A percentile compares a stretch with the other conserved stretches of the same genome.
phyloP scores from a whole-genome alignment of 1,140 invertebrate genomes.

The Gryon sp. region DNA sequence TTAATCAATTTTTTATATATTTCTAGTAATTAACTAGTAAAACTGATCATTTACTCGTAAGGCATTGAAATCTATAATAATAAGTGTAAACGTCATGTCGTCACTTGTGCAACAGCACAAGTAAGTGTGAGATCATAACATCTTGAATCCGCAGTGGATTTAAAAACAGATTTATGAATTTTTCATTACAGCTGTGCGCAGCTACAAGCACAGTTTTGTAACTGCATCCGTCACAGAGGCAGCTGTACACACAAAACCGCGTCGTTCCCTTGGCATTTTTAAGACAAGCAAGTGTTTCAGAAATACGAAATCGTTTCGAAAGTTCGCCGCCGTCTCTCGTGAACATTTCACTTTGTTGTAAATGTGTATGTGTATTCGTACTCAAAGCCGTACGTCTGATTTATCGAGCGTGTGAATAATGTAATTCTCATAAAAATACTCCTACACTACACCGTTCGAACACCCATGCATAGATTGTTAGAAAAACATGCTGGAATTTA shows the following conservation, averaged over 20 bases:
- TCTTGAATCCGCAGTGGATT: constrained; percentile 12
- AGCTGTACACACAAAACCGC: constrained; percentile 11
- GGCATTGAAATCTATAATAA: too few species aligned
- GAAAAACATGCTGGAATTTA: too few species aligned
- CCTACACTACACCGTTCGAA: too few species aligned
- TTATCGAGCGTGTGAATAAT: constrained; percentile 30
- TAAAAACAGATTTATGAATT: constrained; percentile 35
- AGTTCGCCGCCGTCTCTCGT: neutral
- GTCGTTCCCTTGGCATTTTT: neutral
- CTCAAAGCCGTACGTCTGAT: constrained; percentile 8
- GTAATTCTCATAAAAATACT: constrained; percentile 13
- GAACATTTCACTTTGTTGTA: constrained; percentile 17
- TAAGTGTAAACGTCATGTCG: too few species aligned
- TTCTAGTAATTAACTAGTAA: too few species aligned
- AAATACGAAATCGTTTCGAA: constrained; percentile 1
- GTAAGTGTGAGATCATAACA: constrained; percentile 11
- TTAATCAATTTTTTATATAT: too few species aligned
- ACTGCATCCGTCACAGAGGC: constrained; percentile 24
- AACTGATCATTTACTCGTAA: too few species aligned
- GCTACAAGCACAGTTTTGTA: constrained; percentile 20
- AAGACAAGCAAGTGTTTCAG: constrained; percentile 1
- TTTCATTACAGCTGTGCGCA: constrained; percentile 31
- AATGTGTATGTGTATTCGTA: constrained; percentile 26
- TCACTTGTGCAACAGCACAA: too few species aligned
- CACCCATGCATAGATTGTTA: too few species aligned